Evolutionary conservation across 2,797 vertebrate species (phyloP).

Genomic region (Eleutherodactylus coqui): DNA sequence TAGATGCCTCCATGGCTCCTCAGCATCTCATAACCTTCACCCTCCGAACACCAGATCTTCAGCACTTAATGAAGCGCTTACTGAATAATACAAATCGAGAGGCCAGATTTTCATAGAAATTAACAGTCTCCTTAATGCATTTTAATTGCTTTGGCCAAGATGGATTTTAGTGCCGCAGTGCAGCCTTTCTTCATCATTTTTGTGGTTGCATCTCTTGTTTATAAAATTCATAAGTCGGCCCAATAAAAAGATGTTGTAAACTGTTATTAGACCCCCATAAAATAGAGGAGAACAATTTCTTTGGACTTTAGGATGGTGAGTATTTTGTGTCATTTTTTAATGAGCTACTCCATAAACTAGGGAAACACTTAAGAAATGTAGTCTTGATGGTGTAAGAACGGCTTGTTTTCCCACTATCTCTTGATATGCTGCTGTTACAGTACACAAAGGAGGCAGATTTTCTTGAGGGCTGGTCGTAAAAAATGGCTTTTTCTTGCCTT

Average conservation of each 20-base stretch:
- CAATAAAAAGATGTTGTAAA: constrained; percentile 25
- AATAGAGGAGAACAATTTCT: background rate
- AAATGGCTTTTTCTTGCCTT: no score
- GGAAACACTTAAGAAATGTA: background rate
- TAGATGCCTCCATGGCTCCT: background rate
- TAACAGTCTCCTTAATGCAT: background rate
- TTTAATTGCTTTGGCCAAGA: background rate
- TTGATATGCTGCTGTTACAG: background rate
- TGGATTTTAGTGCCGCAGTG: background rate
- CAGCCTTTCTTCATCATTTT: background rate
- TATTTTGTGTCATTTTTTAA: background rate
- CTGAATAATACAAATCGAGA: background rate
- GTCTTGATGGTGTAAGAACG: background rate
- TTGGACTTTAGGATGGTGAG: background rate
- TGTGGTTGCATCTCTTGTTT: background rate
- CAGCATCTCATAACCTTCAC: background rate
- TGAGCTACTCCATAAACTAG: background rate
- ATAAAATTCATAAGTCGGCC: constrained; percentile 4
- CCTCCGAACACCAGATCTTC: background rate
- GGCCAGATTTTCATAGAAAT: background rate
- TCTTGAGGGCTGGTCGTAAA: background rate
- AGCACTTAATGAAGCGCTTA: background rate
- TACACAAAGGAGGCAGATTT: background rate
- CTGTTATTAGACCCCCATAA: background rate
- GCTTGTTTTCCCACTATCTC: background rate